Percentiles rank a stretch among this genome's conserved stretches.
Conservation (phyloP, 2,797 vertebrate species). For the Amblyraja radiata region DNA sequence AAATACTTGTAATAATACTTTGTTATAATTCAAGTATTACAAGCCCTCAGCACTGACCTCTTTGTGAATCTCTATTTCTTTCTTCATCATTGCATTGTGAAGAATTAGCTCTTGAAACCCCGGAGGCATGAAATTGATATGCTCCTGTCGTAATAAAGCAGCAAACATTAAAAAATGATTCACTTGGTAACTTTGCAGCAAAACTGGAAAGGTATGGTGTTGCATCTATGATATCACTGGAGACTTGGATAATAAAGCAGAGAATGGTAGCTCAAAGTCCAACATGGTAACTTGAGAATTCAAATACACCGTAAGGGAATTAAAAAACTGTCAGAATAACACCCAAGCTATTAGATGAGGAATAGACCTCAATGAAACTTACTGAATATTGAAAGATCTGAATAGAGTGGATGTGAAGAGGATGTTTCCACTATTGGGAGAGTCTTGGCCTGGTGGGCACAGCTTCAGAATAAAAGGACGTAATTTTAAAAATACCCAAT, state of each 20-base stretch:
- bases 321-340: not conserved
- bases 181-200: not conserved
- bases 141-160: constrained; percentile 31
- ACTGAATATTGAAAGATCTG: no score
- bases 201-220: not conserved
- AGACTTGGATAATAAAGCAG: not conserved
- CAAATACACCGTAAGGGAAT: not conserved
- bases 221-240: not conserved
- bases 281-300: not conserved
- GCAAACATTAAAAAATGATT: not conserved
- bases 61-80: constrained; percentile 39
- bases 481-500: no score
- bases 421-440: no score
- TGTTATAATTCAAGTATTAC: not conserved
- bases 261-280: not conserved
- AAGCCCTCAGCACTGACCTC: constrained; percentile 38
- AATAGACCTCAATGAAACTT: no score
- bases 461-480: no score
- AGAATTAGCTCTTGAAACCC: constrained; percentile 42
- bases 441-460: no score
- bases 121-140: constrained; percentile 27
- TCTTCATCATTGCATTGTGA: constrained; percentile 33
- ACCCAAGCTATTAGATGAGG: no score
- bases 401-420: no score
- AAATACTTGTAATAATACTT: no score